Conservation (phyloP, 2,113 vertebrate species). For the Lipophrys pholis region DNA sequence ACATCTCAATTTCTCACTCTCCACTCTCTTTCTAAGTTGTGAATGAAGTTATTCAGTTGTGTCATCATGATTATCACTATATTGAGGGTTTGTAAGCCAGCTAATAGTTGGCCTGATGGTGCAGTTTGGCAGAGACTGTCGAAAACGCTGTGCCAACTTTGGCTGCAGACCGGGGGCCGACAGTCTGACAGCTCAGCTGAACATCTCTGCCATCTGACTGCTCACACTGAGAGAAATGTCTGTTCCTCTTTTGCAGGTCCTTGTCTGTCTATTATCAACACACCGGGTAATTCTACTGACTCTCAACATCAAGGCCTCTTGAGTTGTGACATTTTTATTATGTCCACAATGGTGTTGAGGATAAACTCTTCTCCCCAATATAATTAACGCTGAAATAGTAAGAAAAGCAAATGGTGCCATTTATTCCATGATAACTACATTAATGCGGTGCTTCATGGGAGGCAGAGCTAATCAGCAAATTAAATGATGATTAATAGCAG, state of each 20-base stretch:
- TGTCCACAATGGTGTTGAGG: slow-evolving; percentile 8
- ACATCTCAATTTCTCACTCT: slow-evolving; percentile 7
- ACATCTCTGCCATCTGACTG: slow-evolving; percentile 23
- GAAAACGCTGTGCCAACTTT: slow-evolving; percentile 17
- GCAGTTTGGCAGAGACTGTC: slow-evolving; percentile 17
- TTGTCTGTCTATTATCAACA: background rate
- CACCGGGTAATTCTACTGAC: background rate
- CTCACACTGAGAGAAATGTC: slow-evolving; percentile 35
- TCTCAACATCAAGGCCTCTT: slow-evolving; percentile 1
- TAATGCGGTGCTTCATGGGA: slow-evolving; percentile 34
- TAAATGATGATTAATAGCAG: slow-evolving; percentile 38
- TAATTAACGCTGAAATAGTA: slow-evolving; percentile 18
- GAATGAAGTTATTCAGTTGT: slow-evolving; percentile 4
- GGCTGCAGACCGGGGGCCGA: slow-evolving; percentile 15
- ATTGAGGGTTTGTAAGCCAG: background rate
- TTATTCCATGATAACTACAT: slow-evolving; percentile 15
- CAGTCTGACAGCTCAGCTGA: slow-evolving; percentile 26
- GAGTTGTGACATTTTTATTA: slow-evolving; percentile 16
- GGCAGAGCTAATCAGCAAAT: slow-evolving; percentile 40
- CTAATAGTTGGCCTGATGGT: background rate
- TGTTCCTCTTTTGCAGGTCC: slow-evolving; percentile 21
- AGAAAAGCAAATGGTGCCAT: slow-evolving; percentile 25
- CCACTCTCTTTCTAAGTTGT: background rate
- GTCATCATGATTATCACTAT: slow-evolving; percentile 8
- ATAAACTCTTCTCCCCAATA: slow-evolving; percentile 11